A percentile compares a stretch with the other conserved stretches of the same genome.
Conservation (phyloP, 2,797 vertebrate genomes). For the Scolopax bukidnonensis region DNA sequence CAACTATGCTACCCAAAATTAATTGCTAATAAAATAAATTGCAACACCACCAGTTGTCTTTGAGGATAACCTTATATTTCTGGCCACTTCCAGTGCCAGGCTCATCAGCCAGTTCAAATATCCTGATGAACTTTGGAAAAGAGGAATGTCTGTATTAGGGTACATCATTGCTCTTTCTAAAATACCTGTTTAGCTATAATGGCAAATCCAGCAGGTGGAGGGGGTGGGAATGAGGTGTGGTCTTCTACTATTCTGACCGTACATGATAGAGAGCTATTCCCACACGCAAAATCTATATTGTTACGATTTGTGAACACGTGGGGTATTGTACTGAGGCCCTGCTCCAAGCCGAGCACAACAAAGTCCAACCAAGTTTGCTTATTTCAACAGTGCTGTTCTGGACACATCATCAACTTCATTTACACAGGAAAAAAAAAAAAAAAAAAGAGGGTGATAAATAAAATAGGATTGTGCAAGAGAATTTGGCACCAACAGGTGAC, state of each 20-base stretch:
- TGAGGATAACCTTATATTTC: neutral
- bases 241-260: neutral
- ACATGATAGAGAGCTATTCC: no score
- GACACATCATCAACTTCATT: neutral
- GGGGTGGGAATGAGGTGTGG: neutral
- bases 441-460: neutral
- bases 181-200: rapidly evolving
- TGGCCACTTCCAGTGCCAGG: neutral
- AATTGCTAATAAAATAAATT: neutral
- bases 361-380: neutral
- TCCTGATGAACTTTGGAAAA: neutral
- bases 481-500: rapidly evolving
- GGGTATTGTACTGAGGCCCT: neutral
- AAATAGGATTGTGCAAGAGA: neutral
- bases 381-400: neutral
- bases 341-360: neutral
- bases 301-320: rapidly evolving
- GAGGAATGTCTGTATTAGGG: neutral
- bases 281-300: rapidly evolving
- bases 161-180: neutral
- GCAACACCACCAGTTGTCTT: neutral
- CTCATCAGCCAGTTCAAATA: neutral
- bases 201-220: neutral
- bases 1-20: neutral
- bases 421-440: no score